A percentile compares a stretch with the other conserved stretches of the same genome.
These are phyloP conservation scores for Eupristina koningsbergeri DNA, from an alignment of 1,140 invertebrate genomes.

Conservation along the genomic window DNA sequence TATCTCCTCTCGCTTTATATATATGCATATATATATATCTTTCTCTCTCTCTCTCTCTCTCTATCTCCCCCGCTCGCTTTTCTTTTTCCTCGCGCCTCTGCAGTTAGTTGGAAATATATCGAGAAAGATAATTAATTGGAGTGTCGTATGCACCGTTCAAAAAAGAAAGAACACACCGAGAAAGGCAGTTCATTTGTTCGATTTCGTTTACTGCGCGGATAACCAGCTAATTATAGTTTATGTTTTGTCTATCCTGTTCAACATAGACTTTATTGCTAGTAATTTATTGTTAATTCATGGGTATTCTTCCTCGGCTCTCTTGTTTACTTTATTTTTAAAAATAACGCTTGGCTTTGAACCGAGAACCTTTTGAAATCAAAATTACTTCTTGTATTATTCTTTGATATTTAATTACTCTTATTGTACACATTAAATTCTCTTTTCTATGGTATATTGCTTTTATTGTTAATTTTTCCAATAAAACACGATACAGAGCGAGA, in stretches of 20 bases:
- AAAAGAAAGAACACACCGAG: conserved; percentile 20
- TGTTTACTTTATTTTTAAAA: background rate
- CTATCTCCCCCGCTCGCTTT: too few relatives aligned
- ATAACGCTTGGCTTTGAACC: background rate
- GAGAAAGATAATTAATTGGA: conserved; percentile 40
- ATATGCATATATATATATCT: too few relatives aligned
- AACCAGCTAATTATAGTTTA: conserved; percentile 39
- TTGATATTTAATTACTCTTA: background rate
- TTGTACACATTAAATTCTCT: background rate
- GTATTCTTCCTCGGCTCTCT: background rate
- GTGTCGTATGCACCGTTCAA: conserved; percentile 16
- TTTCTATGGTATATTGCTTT: background rate
- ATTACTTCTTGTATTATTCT: background rate
- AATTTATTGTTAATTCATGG: conserved; percentile 14
- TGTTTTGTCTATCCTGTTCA: background rate
- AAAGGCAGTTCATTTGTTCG: conserved; percentile 37
- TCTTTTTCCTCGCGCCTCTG: background rate
- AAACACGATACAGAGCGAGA: background rate
- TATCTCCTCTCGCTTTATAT: conserved; percentile 8
- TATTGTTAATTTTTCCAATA: background rate
- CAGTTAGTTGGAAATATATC: conserved; percentile 27
- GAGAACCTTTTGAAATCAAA: background rate
- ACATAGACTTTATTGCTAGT: conserved; percentile 10
- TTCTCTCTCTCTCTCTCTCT: too few relatives aligned
- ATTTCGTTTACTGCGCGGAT: conserved; percentile 6